Percentiles rank a stretch among this genome's conserved stretches.
phyloP scores from a whole-genome alignment of 2,888 invertebrate species.

The Saturnia japonica region DNA sequence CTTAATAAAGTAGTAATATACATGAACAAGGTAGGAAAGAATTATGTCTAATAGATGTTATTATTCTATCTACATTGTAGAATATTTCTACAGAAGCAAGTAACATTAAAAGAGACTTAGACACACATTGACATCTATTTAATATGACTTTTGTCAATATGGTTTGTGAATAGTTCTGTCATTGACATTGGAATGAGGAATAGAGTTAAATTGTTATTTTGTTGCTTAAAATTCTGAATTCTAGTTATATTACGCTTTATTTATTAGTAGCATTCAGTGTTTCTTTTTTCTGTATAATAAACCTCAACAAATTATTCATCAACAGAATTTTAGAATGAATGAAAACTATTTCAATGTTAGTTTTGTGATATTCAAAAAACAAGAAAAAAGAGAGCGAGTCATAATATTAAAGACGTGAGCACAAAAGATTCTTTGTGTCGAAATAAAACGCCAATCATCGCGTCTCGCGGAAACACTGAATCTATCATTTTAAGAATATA shows the following conservation, averaged over 20 bases:
- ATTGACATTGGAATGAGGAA: background rate
- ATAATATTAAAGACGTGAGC: constrained; percentile 47
- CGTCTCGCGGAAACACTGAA: constrained; percentile 33
- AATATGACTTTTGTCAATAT: background rate
- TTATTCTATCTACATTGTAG: too few species aligned
- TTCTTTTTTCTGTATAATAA: background rate
- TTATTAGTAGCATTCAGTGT: background rate
- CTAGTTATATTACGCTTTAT: background rate
- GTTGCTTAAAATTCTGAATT: background rate
- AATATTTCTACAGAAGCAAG: background rate
- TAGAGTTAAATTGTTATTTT: background rate
- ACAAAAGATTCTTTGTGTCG: constrained; percentile 54
- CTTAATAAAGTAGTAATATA: background rate
- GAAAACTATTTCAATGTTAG: constrained; percentile 3
- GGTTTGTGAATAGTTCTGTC: background rate
- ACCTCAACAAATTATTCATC: background rate
- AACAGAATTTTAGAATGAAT: background rate
- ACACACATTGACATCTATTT: background rate
- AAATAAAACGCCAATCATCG: constrained; percentile 58
- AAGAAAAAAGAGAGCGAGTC: constrained; percentile 48
- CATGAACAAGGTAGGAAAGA: background rate
- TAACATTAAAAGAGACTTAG: background rate
- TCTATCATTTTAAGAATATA: constrained; percentile 35
- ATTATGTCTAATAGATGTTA: too few species aligned
- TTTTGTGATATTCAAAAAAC: constrained; percentile 24